phyloP scores from a whole-genome alignment of 2,797 vertebrate genomes.

The Halcyon smyrnensis region DNA sequence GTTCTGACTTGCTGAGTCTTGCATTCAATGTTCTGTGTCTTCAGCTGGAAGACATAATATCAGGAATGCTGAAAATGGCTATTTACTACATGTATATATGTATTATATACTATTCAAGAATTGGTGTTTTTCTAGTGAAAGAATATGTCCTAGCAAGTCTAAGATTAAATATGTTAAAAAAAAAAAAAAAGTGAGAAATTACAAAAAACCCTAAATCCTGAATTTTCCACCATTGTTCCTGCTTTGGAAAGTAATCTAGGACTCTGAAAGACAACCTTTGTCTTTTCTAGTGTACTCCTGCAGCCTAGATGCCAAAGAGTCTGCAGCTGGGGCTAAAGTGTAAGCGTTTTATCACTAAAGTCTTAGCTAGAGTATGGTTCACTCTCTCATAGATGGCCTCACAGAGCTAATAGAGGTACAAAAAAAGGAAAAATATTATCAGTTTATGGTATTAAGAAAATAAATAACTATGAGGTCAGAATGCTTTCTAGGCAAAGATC shows the following conservation, averaged over 20 bases:
- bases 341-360: background rate
- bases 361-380: background rate
- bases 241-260: background rate
- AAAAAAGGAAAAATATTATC: background rate
- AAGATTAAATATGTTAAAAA: background rate
- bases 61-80: background rate
- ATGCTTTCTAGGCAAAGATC: background rate
- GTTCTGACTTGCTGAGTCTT: background rate
- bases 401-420: background rate
- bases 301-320: background rate
- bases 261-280: background rate
- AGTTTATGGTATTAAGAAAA: background rate
- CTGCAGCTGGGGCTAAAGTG: background rate
- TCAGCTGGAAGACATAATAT: background rate
- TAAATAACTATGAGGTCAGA: background rate
- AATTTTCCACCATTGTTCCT: background rate
- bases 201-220: background rate
- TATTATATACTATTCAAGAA: background rate
- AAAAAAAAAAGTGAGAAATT: background rate
- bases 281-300: background rate
- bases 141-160: background rate
- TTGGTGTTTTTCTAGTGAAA: background rate
- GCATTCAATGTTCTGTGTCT: background rate
- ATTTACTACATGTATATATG: rapidly evolving
- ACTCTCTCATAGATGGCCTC: background rate